Percentiles rank a stretch among this genome's conserved stretches.
Conservation (phyloP, 2,113 vertebrate species). For the Archilochus colubris region DNA sequence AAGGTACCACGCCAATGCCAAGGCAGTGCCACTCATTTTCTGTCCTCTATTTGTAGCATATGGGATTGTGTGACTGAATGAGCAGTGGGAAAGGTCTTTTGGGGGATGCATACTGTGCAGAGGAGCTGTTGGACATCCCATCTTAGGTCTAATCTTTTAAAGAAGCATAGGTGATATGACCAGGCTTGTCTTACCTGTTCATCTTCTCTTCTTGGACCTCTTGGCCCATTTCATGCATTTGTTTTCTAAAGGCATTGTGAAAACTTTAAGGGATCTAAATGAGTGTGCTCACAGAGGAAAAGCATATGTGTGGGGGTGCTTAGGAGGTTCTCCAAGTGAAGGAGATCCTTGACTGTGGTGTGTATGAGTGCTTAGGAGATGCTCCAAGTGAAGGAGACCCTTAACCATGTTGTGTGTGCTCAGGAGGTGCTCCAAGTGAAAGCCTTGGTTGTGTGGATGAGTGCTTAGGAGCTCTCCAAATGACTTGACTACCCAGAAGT, state of each 20-base stretch:
- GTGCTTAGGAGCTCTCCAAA: neutral
- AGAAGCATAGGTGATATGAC: neutral
- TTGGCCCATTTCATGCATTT: neutral
- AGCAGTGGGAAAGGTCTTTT: neutral
- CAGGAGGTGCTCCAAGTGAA: neutral
- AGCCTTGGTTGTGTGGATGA: neutral
- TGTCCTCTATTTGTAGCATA: neutral
- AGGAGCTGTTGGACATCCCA: fast-evolving
- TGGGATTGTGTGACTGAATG: neutral
- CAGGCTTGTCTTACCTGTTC: neutral
- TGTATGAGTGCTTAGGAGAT: neutral
- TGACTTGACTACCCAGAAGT: fast-evolving
- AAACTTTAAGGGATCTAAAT: neutral
- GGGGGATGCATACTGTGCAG: neutral
- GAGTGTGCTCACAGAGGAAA: neutral
- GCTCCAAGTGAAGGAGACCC: neutral
- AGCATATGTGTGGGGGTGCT: neutral
- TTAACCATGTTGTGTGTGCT: neutral
- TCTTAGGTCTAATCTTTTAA: neutral
- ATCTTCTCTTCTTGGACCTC: neutral
- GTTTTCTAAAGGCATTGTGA: neutral
- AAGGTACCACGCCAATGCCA: too few species aligned
- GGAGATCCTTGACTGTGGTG: neutral
- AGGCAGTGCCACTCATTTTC: neutral
- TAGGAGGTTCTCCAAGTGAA: neutral